Base-by-base conservation (phyloP, 2,888 invertebrate genomes). In the Dorcus parallelipipedus region DNA sequence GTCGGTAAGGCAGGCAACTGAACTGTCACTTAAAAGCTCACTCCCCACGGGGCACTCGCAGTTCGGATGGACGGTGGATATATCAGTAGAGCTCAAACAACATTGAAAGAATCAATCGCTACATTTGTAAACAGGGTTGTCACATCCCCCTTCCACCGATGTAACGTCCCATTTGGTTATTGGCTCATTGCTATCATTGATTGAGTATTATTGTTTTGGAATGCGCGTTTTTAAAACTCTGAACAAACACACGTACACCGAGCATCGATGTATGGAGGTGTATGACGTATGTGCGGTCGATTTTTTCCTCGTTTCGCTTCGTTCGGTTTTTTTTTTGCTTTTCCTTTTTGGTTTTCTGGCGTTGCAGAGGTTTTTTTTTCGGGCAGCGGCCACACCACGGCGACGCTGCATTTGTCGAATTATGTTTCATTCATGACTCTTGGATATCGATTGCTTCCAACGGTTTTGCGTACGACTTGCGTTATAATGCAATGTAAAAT, bases 81-180 rank as follows among this genome's bases (percentile, higher is more conserved):
- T 75, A 75, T 75, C 76, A 69, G 75, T 73, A 73, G 70, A 54
- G 76, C 74, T 75, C 76, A 76, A 77, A 76, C 77, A 78, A 76
- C 77, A 77, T 76, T 76, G 76, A 68, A 78, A 78, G 78, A 78
- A 78, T 78, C 78, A 78, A 78, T 78, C 78, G 78, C 77, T 75
- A 78, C 78, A 78, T 78, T 78, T 78, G 78, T 78, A 78, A 78
- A 78, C 78, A 78, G 78, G 77, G 76, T 78, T 78, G 78, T 78
- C 78, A 78, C 78, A 77, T 75, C 74, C 73, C 75, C 69, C 69
- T 64, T 73, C 73, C 73, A 72, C 70, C 67, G 69, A 71, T 74
- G 76, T 74, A 75, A 66, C 74, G 76, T 76, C 73, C 77, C 78
- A 78, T 78, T 78, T 78, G 78, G 78, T 78, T 78, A 78, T 78